Evolutionary conservation across 2,888 invertebrate genomes (phyloP).

Genomic region (Ptilodon capucinus): DNA sequence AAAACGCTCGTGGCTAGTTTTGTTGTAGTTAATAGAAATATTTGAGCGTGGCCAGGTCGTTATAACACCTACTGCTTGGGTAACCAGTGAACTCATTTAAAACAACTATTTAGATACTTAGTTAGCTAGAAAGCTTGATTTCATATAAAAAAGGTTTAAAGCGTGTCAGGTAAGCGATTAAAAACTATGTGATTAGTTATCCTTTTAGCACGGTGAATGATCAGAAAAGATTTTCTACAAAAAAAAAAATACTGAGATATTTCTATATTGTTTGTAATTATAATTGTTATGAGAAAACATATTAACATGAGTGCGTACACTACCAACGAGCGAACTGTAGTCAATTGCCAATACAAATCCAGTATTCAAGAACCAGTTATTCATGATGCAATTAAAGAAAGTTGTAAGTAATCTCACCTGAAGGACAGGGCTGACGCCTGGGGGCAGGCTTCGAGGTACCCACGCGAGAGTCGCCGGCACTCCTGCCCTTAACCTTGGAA

Average conservation of each 20-base stretch:
- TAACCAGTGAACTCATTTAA: not conserved
- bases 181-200: too few relatives aligned
- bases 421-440: constrained; percentile 86
- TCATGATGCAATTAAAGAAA: constrained; percentile 15
- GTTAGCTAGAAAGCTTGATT: too few relatives aligned
- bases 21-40: not conserved
- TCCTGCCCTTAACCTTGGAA: constrained; percentile 88
- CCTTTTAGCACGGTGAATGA: too few relatives aligned
- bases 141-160: too few relatives aligned
- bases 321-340: not conserved
- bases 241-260: too few relatives aligned
- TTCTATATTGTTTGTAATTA: too few relatives aligned
- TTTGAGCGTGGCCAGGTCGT: too few relatives aligned
- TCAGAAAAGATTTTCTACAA: too few relatives aligned
- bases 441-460: constrained; percentile 84
- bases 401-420: constrained; percentile 67
- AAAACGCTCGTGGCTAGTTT: not conserved
- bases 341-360: not conserved
- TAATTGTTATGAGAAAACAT: not conserved
- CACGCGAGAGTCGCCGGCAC: constrained; percentile 89
- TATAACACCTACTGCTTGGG: too few relatives aligned
- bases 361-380: not conserved
- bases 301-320: too few relatives aligned
- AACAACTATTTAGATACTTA: not conserved
- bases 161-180: too few relatives aligned